These are phyloP conservation scores for Melanerpes aurifrons DNA, from an alignment of 2,113 vertebrate genomes.

Conservation along the genomic window DNA sequence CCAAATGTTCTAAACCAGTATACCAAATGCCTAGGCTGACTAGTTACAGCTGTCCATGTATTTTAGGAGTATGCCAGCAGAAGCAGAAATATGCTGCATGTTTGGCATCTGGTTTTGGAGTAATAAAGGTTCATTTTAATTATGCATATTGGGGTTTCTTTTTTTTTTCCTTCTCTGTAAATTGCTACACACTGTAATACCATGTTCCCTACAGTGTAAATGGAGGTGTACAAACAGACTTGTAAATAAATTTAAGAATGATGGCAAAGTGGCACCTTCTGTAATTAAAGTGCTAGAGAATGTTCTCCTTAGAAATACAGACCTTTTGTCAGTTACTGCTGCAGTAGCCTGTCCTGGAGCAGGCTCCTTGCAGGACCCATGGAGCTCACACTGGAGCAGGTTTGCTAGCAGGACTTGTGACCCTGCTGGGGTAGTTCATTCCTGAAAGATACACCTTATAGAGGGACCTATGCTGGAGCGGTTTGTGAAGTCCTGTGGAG, in stretches of 20 bases:
- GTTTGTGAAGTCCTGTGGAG: too few species aligned
- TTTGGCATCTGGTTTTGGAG: constrained; percentile 50
- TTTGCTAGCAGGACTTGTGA: too few species aligned
- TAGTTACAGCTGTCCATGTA: constrained; percentile 45
- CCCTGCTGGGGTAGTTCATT: too few species aligned
- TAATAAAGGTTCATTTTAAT: constrained; percentile 72
- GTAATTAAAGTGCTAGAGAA: not conserved
- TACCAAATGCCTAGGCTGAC: constrained; percentile 41
- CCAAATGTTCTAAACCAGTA: not conserved
- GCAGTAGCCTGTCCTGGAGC: not conserved
- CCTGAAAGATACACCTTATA: too few species aligned
- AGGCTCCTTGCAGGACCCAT: not conserved
- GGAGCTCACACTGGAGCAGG: too few species aligned
- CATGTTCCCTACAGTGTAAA: constrained; percentile 55
- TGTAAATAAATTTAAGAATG: constrained; percentile 70
- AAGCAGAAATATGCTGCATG: constrained; percentile 31
- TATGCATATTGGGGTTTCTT: constrained; percentile 36
- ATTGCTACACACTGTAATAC: constrained; percentile 35
- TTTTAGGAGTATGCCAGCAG: constrained; percentile 45
- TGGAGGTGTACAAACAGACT: constrained; percentile 62
- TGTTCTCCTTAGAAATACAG: not conserved
- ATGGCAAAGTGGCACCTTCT: not conserved
- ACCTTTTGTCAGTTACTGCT: not conserved
- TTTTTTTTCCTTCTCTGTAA: constrained; percentile 44
- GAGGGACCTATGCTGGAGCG: too few species aligned